Percentiles rank a stretch among this genome's conserved stretches.
Evolutionary conservation across 2,888 invertebrate species (phyloP).

Genomic region (Drosophila atripex): DNA sequence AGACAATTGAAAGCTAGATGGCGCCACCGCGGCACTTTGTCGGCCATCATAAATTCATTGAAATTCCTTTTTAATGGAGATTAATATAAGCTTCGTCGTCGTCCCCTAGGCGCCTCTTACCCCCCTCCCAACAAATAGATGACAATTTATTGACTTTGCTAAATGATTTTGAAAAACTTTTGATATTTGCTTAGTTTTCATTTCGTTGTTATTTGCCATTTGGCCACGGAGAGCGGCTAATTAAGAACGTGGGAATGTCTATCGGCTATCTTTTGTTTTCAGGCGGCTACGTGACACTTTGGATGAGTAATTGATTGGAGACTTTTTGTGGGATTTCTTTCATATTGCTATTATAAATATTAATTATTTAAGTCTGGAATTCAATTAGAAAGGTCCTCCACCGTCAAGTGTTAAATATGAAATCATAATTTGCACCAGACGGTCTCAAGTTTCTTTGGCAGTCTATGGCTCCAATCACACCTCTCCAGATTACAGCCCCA

Average conservation of each 20-base stretch:
- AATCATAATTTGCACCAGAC: slow-evolving; percentile 21
- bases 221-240: slow-evolving; percentile 46
- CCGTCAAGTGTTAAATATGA: slow-evolving; percentile 1
- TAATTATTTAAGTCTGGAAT: too few species aligned
- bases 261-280: slow-evolving; percentile 5
- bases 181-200: slow-evolving; percentile 55
- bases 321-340: background rate
- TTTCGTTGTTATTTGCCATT: slow-evolving; percentile 33
- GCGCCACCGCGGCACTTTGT: slow-evolving; percentile 62
- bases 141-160: slow-evolving; percentile 69
- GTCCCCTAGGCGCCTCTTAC: slow-evolving; percentile 31
- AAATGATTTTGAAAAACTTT: slow-evolving; percentile 68
- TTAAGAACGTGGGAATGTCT: slow-evolving; percentile 71
- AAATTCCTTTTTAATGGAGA: slow-evolving; percentile 82
- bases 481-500: slow-evolving; percentile 24
- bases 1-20: slow-evolving; percentile 50
- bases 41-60: slow-evolving; percentile 71
- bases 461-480: slow-evolving; percentile 27
- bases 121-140: slow-evolving; percentile 8
- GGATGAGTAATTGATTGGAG: slow-evolving; percentile 17
- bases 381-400: too few species aligned
- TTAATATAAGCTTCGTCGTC: slow-evolving; percentile 60
- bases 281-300: slow-evolving; percentile 17
- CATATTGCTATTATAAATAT: too few species aligned
- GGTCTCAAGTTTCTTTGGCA: slow-evolving; percentile 20